Evolutionary conservation across 37 sponge, comb jelly and placozoan species (phyloP), one percentile per base, ranked within the genome.

Genomic region (Diacarnus erythraeanus): DNA sequence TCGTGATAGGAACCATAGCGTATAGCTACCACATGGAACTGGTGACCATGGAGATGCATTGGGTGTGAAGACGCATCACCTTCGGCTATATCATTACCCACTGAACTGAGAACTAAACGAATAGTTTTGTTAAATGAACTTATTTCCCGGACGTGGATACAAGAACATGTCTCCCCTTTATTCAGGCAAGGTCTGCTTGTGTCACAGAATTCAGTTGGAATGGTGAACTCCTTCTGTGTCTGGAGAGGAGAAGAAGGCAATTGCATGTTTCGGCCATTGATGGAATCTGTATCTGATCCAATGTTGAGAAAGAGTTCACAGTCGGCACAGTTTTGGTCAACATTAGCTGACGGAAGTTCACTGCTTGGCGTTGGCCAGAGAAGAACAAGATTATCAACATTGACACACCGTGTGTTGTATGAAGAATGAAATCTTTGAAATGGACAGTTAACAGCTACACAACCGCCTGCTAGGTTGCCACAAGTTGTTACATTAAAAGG

Each of bases 361-460:
- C 27, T 36, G 27, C 37, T 41, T 27, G 69, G 44, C n/a, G 60
- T 71, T 23, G 75, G 59, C 42, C 64, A 44, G 18, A 80, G 38
- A 33, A 77, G 34, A 2, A 35, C 21, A 15, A 92, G 38, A 35
- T 77, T 23, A 17, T 83, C 57, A 8, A 72, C 78, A 57, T 85
- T 80, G 22, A 84, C 57, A 72, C 93, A 92, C 3, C 61, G 30
- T 31, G 59, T 84, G 31, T 81, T 76, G 74, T 92, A 92, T 0
- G 59, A 75, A 26, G 82, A 34, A 33, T 41, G 67, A 57, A 77
- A 93, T 18, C 47, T 9, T 30, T 64, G 36, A 51, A 93, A 93
- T 10, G 94, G 94, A 71, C 94, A 93, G 58, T 93, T 93, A 20
- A 82, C 69, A 47, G 86, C 94, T 31, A 41, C 37, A 71, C 94